These are phyloP conservation scores for Mohoua ochrocephala DNA, from an alignment of 2,113 vertebrate genomes.

Conservation along the genomic window DNA sequence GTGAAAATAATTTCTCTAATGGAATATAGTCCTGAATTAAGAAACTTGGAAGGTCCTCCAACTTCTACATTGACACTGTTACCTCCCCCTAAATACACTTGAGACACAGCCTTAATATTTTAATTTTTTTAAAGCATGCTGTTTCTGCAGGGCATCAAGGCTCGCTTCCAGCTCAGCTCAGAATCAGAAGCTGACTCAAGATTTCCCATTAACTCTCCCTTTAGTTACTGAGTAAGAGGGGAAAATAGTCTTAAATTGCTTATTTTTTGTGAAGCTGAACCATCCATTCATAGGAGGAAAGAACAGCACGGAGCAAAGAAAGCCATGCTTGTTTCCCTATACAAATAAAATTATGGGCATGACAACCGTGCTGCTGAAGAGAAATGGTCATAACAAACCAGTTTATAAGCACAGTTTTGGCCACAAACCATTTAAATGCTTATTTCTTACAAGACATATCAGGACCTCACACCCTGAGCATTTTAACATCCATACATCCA, in stretches of 20 bases:
- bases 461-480: background rate
- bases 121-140: background rate
- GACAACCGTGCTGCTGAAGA: background rate
- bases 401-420: background rate
- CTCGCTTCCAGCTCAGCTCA: background rate
- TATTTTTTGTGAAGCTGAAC: background rate
- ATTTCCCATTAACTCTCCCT: background rate
- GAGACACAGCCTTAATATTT: background rate
- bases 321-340: background rate
- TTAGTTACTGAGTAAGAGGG: background rate
- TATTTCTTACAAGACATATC: background rate
- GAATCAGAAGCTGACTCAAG: background rate
- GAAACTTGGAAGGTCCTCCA: background rate
- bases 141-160: background rate
- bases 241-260: background rate
- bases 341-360: background rate
- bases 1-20: background rate
- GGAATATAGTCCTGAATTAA: background rate
- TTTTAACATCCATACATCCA: background rate
- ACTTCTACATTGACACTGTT: background rate
- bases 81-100: background rate
- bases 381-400: background rate
- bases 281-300: background rate
- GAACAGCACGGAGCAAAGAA: background rate
- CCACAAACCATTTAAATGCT: background rate